Evolutionary conservation across 2,113 vertebrate genomes (phyloP), one percentile per base, ranked within the genome.

Genomic region (Agelaius phoeniceus): DNA sequence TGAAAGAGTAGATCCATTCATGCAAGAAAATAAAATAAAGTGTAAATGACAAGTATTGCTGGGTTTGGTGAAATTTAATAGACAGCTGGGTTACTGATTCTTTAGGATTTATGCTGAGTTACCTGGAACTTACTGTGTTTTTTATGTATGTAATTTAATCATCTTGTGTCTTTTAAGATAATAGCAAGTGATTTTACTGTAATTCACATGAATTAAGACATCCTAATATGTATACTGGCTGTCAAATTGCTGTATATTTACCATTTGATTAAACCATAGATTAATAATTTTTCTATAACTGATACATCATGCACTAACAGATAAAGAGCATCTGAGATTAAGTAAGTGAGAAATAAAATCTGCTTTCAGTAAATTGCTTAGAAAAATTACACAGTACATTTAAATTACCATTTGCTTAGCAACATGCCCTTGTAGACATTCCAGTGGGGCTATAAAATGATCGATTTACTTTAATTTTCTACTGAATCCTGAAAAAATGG

Each of bases 341-440:
- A 98, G 94, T 97, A 97, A 97, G 98, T 97, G 96, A 97, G 96
- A 98, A 98, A 98, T 98, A 98, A 98, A 98, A 97, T 97, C 96
- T 98, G 96, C 98, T 98, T 97, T 98, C 97, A 98, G 97, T 98
- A 98, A 98, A 98, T 98, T 98, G 98, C 97, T 82, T 98, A 98
- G 98, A 98, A 98, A 98, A 98, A 98, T 98, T 98, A 98, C 98
- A 98, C 98, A 98, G 97, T 98, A 98, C 97, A 97, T 98, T 98
- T 98, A 98, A 98, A 98, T 98, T 98, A 98, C 98, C 98, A 98
- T 99, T 98, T 99, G 98, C 98, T 98, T 98, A 98, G 98, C 98
- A 98, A 99, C 98, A 97, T 98, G 97, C 98, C 97, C 98, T 98
- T 97, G 97, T 97, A 97, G 97, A 97, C 98, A 98, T 98, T 98